Evolutionary conservation across 37 sponge, comb jelly and placozoan genomes (phyloP).

Genomic region (Theonella swinhoei): DNA sequence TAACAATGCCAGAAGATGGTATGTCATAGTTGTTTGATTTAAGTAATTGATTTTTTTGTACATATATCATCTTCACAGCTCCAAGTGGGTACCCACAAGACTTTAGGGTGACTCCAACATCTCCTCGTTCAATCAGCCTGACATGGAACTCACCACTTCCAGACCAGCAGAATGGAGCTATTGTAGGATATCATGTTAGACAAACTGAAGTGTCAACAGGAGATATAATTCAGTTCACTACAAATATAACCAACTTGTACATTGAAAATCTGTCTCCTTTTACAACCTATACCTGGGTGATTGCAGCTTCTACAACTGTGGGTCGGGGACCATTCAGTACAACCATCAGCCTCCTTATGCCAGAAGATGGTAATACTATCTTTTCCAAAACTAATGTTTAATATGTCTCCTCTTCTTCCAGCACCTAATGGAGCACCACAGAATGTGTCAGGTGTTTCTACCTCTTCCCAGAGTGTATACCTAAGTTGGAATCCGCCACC

Average conservation of each 20-base stretch:
- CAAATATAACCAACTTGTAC: not conserved
- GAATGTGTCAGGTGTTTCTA: not conserved
- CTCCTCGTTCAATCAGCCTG: not conserved
- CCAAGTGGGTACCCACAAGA: not conserved
- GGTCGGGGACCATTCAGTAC: constrained; percentile 26
- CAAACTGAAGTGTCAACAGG: not conserved
- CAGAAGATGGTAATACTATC: constrained; percentile 32
- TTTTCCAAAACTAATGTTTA: not conserved
- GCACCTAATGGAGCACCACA: not conserved
- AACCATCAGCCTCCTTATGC: not conserved
- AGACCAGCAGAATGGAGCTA: constrained; percentile 28
- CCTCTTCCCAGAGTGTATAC: not conserved
- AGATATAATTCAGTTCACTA: not conserved
- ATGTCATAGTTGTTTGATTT: too few relatives aligned
- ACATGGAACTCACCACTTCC: not conserved
- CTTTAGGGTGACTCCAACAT: not conserved
- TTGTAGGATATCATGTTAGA: not conserved
- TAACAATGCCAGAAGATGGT: not conserved
- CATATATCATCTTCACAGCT: too few relatives aligned
- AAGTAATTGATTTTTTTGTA: too few relatives aligned
- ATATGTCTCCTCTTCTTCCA: not conserved
- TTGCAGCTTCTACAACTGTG: constrained; percentile 29
- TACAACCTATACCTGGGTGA: constrained; percentile 12
- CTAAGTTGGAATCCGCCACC: constrained; percentile 4
- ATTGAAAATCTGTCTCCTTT: constrained; percentile 22